Evolutionary conservation across 1,140 invertebrate genomes (phyloP), one percentile per base, ranked within the genome.

Genomic region (Zaprionus ornatus): DNA sequence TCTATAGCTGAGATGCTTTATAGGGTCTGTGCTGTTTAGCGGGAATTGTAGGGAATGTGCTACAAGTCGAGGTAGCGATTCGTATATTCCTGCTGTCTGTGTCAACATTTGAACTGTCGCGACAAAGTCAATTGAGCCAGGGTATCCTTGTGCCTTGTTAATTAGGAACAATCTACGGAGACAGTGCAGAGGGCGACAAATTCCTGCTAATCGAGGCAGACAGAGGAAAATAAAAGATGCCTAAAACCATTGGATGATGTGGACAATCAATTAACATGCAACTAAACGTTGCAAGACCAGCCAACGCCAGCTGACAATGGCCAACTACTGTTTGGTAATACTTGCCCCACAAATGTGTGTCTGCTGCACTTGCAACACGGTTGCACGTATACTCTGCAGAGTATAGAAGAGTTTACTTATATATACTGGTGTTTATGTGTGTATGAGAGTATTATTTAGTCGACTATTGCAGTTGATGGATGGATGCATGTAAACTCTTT

Each of bases 121-220:
- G 84, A 88, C 84, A 88, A 88, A 88, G 79, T 68, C 84, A 88
- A 87, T 87, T 84, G 84, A 78, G 72, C 67, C 45, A 10, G 9
- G 62, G 68, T 77, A 79, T 88, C 83, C 83, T 86, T 82, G 61
- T 65, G 54, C 76, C 73, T 52, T 73, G 80, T 87, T 88, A 87
- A 88, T 83, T 87, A 83, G 70, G 70, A 67, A 77, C 68, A 29
- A 76, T 76, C 64, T 57, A 54, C 40, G 73, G 42, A 75, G 71
- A 82, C 77, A 87, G 64, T 48, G 55, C 65, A 65, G 15, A 40
- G 77, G 73, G 67, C 74, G 84, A 87, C 74, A 87, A 88, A 87
- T 88, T 87, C 85, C 84, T 70, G 84, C 59, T 80, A 87, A 88
- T 74, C 37, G 50, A 25, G 35, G 65, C 63, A 6, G n/a, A 63